phyloP scores from a whole-genome alignment of 2,113 vertebrate genomes.

The Eulemur macaco region DNA sequence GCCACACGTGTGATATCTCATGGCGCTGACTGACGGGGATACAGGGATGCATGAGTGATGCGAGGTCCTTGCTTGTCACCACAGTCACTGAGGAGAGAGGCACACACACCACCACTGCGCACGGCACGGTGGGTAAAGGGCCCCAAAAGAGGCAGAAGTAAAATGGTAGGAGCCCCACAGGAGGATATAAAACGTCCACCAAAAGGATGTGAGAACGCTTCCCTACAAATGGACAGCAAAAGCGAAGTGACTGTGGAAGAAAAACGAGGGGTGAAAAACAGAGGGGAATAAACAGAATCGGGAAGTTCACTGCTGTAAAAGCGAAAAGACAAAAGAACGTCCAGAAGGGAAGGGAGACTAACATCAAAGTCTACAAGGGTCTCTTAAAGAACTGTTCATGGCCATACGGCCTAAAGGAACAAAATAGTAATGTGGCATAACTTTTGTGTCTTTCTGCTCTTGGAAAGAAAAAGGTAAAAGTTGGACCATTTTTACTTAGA shows the following conservation, averaged over 20 bases:
- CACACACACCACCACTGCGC: background rate
- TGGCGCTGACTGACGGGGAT: too few relatives aligned
- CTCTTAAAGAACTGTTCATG: fast-evolving
- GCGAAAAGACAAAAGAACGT: fast-evolving
- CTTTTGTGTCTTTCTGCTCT: background rate
- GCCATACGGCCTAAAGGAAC: fast-evolving
- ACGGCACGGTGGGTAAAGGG: background rate
- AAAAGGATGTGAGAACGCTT: fast-evolving
- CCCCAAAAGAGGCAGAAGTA: background rate
- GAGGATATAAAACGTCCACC: background rate
- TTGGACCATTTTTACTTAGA: fast-evolving
- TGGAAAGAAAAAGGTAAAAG: background rate
- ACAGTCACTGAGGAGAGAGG: too few relatives aligned
- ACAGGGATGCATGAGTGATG: fast-evolving
- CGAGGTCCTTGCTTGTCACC: fast-evolving
- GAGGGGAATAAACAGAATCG: too few relatives aligned
- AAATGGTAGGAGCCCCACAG: background rate
- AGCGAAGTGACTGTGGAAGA: fast-evolving
- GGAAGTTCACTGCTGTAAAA: background rate
- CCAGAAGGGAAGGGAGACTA: background rate
- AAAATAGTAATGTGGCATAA: fast-evolving
- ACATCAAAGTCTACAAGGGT: fast-evolving
- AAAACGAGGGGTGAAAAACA: fast-evolving
- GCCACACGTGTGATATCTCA: fast-evolving
- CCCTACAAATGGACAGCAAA: background rate